These are phyloP conservation scores for Cactoblastis cactorum DNA, from an alignment of 2,888 invertebrate species.

Conservation along the genomic window DNA sequence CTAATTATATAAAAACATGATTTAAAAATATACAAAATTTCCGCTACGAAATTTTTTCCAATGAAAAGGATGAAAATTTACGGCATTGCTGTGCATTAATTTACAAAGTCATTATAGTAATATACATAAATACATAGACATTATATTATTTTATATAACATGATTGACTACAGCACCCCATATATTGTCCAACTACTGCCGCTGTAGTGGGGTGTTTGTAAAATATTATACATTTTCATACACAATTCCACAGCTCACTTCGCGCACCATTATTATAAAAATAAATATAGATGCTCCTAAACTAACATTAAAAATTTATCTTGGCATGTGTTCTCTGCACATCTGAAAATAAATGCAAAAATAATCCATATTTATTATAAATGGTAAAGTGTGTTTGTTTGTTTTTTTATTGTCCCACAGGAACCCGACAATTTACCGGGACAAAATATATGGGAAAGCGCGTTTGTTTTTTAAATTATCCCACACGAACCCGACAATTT, in stretches of 20 bases:
- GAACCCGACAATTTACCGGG: no score
- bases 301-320: constrained; percentile 67
- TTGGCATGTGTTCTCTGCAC: constrained; percentile 77
- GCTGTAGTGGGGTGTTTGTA: constrained; percentile 58
- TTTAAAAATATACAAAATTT: constrained; percentile 5
- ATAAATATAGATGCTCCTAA: constrained; percentile 77
- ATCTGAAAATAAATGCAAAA: constrained; percentile 55
- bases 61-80: constrained; percentile 38
- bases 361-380: no score
- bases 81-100: constrained; percentile 56
- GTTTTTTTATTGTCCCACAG: no score
- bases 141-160: constrained; percentile 49
- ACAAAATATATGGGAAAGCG: no score
- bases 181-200: constrained; percentile 62
- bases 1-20: constrained; percentile 6
- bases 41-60: not conserved
- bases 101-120: constrained; percentile 54
- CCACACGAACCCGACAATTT: no score
- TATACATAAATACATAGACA: constrained; percentile 47
- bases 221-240: constrained; percentile 64
- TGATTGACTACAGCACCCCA: constrained; percentile 74
- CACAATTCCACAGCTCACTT: constrained; percentile 77
- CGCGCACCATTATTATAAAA: constrained; percentile 79
- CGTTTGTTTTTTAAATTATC: no score
- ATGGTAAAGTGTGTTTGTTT: no score